A percentile compares a stretch with the other conserved stretches of the same genome.
Conservation (phyloP, 2,797 vertebrate species). For the Tenualosa ilisha region DNA sequence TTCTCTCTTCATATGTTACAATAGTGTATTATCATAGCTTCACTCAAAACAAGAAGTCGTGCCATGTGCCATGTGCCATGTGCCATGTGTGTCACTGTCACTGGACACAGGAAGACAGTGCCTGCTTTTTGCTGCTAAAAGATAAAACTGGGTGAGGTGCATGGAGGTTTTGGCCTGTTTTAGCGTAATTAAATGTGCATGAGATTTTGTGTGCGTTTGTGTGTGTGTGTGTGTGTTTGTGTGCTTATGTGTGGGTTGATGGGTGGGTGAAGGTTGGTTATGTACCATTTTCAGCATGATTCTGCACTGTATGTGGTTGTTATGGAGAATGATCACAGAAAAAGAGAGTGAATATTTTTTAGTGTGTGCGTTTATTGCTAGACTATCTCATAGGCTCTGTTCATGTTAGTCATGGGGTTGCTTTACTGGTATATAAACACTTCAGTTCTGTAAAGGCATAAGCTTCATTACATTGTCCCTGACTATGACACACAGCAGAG, state of each 20-base stretch:
- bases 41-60: not conserved
- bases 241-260: not conserved
- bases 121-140: not conserved
- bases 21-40: not conserved
- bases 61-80: too few relatives aligned
- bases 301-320: not conserved
- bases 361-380: not conserved
- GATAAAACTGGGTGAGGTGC: not conserved
- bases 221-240: not conserved
- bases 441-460: not conserved
- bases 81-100: not conserved
- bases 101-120: not conserved
- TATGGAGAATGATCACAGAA: not conserved
- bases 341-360: not conserved
- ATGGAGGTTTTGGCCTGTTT: not conserved
- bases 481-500: not conserved
- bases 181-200: slow-evolving; percentile 2
- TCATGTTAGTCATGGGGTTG: not conserved
- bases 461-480: not conserved
- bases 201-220: not conserved
- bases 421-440: not conserved
- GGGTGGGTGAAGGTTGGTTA: not conserved
- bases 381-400: not conserved
- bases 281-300: not conserved
- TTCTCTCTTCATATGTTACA: not conserved